phyloP scores from a whole-genome alignment of 2,888 invertebrate genomes.

The Drosophila demipolita region DNA sequence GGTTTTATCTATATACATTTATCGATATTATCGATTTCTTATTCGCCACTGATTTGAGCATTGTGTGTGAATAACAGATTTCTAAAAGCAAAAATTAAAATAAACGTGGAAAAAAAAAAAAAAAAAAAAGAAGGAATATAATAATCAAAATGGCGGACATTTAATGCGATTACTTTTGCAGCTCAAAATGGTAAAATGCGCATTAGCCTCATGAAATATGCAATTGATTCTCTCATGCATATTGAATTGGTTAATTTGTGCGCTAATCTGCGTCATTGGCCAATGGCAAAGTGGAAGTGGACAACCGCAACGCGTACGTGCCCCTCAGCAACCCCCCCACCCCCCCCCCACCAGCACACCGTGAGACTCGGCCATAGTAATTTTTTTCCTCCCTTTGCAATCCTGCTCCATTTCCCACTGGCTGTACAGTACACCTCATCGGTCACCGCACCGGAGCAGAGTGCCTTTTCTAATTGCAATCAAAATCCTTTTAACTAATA shows the following conservation, averaged over 20 bases:
- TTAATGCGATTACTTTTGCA: slow-evolving; percentile 14
- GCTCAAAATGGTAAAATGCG: slow-evolving; percentile 22
- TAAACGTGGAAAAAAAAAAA: not conserved
- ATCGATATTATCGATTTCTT: not conserved
- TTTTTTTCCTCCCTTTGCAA: not conserved
- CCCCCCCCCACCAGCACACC: accelerated
- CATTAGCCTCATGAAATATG: slow-evolving; percentile 47
- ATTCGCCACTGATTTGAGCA: not conserved
- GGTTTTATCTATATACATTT: not conserved
- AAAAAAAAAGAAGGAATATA: not conserved
- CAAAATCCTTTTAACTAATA: slow-evolving; percentile 71
- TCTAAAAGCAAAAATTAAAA: slow-evolving; percentile 7
- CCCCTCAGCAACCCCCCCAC: no score
- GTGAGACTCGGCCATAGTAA: not conserved
- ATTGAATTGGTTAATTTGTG: slow-evolving; percentile 68
- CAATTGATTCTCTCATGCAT: slow-evolving; percentile 55
- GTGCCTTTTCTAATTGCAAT: slow-evolving; percentile 78
- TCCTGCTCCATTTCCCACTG: not conserved
- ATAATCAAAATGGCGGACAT: slow-evolving; percentile 13
- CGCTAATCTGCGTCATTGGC: slow-evolving; percentile 57
- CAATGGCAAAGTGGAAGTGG: slow-evolving; percentile 1
- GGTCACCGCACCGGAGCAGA: slow-evolving; percentile 27
- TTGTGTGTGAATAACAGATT: not conserved
- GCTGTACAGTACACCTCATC: not conserved
- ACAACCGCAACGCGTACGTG: not conserved